A percentile compares a stretch with the other conserved stretches of the same genome.
Conservation (phyloP, 2,113 vertebrate genomes). For the Carassius auratus region DNA sequence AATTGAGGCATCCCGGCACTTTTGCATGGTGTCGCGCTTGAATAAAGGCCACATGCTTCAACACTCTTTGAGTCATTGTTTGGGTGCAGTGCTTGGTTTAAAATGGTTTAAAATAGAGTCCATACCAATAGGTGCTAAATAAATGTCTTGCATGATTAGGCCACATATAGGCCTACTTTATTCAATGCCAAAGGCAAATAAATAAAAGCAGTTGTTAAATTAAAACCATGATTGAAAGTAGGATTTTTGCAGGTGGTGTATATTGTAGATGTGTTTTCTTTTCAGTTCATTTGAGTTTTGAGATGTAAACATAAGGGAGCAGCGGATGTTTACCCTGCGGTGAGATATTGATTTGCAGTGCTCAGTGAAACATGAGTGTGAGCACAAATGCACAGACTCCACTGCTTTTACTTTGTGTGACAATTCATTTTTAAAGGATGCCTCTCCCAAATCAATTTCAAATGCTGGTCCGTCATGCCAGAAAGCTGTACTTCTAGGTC, state of each 20-base stretch:
- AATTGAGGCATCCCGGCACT: not conserved
- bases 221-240: not conserved
- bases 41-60: not conserved
- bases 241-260: conserved; percentile 57
- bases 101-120: not conserved
- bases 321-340: conserved; percentile 52
- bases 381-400: conserved; percentile 47
- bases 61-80: conserved; percentile 16
- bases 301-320: conserved; percentile 65
- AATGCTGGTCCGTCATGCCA: not conserved
- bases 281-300: conserved; percentile 51
- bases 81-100: not conserved
- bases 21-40: conserved; percentile 17
- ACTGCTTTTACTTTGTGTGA: conserved; percentile 27
- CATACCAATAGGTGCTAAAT: not conserved
- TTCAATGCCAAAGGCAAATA: not conserved
- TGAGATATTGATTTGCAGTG: conserved; percentile 68
- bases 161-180: not conserved
- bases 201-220: not conserved
- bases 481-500: not conserved
- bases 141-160: not conserved
- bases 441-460: conserved; percentile 23
- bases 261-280: conserved; percentile 46
- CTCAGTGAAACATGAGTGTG: conserved; percentile 61
- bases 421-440: not conserved